phyloP scores from a whole-genome alignment of 2,888 invertebrate genomes.

The Nemurella pictetii region DNA sequence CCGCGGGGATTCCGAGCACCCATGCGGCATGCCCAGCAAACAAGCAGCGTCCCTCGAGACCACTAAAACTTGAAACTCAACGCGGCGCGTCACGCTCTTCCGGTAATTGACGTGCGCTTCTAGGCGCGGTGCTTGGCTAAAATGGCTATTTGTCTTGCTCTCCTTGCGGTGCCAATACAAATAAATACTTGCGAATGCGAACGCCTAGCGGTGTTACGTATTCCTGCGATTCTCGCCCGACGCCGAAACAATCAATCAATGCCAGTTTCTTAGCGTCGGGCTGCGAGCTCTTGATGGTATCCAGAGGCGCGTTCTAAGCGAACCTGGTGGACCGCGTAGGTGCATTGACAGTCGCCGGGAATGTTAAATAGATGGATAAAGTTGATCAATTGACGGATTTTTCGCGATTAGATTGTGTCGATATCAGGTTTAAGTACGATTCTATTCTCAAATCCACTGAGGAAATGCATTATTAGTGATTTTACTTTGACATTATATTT shows the following conservation, averaged over 20 bases:
- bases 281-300: not conserved
- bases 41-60: not conserved
- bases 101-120: not conserved
- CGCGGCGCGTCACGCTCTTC: not conserved
- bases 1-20: not conserved
- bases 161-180: conserved; percentile 9
- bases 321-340: not conserved
- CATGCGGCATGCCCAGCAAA: not conserved
- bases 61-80: not conserved
- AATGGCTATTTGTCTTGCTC: conserved; percentile 17
- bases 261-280: not conserved
- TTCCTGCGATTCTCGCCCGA: not conserved
- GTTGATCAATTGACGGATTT: no score
- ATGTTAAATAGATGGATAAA: no score
- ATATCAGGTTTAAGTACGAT: no score
- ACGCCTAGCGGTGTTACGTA: not conserved
- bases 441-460: no score
- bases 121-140: not conserved
- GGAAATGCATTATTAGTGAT: no score
- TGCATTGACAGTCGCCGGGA: not conserved
- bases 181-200: not conserved
- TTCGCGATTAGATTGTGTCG: no score
- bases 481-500: no score
- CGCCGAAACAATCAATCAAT: not conserved
- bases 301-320: not conserved